A percentile compares a stretch with the other conserved stretches of the same genome.
These are phyloP conservation scores for Schizopygopsis pylzovi DNA, from an alignment of 2,797 vertebrate species.

Conservation along the genomic window DNA sequence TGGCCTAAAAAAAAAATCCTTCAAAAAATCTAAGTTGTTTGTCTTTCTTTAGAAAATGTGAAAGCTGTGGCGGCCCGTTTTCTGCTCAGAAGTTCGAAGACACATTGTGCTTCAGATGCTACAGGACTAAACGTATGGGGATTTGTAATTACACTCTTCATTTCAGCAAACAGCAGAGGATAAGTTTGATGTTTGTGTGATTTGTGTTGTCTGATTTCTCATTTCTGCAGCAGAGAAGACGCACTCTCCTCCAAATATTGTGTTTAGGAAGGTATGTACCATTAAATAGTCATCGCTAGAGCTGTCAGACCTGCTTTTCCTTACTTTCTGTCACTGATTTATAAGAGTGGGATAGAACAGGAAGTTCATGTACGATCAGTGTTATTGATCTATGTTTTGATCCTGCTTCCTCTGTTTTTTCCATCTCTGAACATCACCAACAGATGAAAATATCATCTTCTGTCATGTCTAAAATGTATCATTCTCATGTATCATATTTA, in stretches of 20 bases:
- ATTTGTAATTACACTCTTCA: neutral
- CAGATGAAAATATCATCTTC: neutral
- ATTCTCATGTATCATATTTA: neutral
- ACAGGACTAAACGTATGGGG: constrained; percentile 57
- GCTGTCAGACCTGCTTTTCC: neutral
- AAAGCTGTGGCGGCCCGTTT: constrained; percentile 54
- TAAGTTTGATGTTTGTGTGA: neutral
- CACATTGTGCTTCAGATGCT: constrained; percentile 55
- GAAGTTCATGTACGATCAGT: neutral
- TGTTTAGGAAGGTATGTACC: constrained; percentile 67
- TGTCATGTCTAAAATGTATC: neutral
- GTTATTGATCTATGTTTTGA: neutral
- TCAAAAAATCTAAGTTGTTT: neutral
- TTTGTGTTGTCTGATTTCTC: constrained; percentile 1
- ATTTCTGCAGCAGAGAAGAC: constrained; percentile 53
- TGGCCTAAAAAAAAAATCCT: neutral
- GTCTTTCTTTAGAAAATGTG: constrained; percentile 56
- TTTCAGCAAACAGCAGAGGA: neutral
- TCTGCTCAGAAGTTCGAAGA: constrained; percentile 34
- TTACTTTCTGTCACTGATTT: neutral
- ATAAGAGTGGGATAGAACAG: neutral
- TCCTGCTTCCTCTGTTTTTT: neutral
- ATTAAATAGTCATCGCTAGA: neutral
- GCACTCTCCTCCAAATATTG: constrained; percentile 53
- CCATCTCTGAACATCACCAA: neutral